Percentiles rank a stretch among this genome's conserved stretches.
phyloP scores from a whole-genome alignment of 2,113 vertebrate genomes.

The Tiliqua scincoides region DNA sequence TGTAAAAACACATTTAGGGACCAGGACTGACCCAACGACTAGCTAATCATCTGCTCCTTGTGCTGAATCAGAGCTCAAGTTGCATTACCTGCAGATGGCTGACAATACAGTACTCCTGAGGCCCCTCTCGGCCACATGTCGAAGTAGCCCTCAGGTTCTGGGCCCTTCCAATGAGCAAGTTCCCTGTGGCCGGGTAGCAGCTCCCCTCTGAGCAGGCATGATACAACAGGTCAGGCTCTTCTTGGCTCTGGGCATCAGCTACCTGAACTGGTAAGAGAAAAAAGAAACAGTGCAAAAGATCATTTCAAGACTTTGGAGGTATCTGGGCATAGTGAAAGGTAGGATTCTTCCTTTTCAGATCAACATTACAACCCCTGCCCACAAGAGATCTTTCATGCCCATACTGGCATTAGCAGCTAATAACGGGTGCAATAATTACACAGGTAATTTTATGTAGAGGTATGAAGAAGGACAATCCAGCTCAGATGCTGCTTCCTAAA shows the following conservation, averaged over 20 bases:
- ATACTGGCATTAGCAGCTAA: neutral
- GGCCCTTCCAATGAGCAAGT: slow-evolving; percentile 75
- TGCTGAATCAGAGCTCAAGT: neutral
- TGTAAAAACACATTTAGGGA: neutral
- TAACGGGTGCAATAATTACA: neutral
- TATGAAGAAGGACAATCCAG: neutral
- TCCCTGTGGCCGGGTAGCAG: slow-evolving; percentile 76
- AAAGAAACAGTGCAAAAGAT: neutral
- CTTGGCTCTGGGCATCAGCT: slow-evolving; percentile 54
- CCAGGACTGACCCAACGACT: neutral
- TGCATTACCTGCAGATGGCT: slow-evolving; percentile 82
- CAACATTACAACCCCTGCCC: neutral
- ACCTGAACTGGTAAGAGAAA: slow-evolving; percentile 12
- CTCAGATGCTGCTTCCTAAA: neutral
- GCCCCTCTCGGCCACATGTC: slow-evolving; percentile 79
- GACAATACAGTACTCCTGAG: slow-evolving; percentile 84
- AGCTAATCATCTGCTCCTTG: neutral
- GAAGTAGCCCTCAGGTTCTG: slow-evolving; percentile 78
- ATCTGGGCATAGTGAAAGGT: neutral
- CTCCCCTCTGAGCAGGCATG: slow-evolving; percentile 82
- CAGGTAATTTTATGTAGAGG: neutral
- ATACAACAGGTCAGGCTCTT: slow-evolving; percentile 74
- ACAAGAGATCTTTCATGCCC: neutral
- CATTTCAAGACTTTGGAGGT: neutral
- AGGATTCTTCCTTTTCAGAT: neutral